Base-by-base conservation (phyloP, 2,113 vertebrate species). In the Bubo scandiacus region DNA sequence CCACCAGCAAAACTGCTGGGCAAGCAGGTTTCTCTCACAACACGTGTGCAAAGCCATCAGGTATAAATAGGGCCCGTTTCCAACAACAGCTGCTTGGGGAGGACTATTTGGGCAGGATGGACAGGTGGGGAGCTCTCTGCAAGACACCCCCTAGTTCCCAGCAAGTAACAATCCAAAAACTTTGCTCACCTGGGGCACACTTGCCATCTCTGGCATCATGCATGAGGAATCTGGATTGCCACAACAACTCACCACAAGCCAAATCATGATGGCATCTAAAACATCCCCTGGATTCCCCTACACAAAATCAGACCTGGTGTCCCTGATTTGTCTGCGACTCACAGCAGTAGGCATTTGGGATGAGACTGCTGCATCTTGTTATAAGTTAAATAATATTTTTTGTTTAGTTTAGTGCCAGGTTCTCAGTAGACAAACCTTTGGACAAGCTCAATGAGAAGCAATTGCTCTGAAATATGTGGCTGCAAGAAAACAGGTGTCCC, bases 171-270 rank as follows among this genome's bases (percentile, higher is more conserved):
- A 11, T 16, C 54, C 63, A 47, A 88, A 62, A 34, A 9, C 9
- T 45, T 75, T 20, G 6, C 58, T 81, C 1, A 0, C 36, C 4
- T 22, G 25, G 18, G 11, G 38, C 3, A 0, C 2, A 0, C 55
- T 90, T 80, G 10, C 19, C 11, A 3, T 22, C 61, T 47, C 43
- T 72, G 58, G 22, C 29, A 63, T 36, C 26, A 7, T 3, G 0
- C 2, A 0, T 4, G 17, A 25, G 36, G 42, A 66, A 66, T 22
- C 19, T n/a, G 29, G 34, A 57, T 62, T 80, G 36, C 29, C 58
- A 47, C 57, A 54, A 34, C 36, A 54, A 34, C 36, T 49, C 52
- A 38, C 15, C 1, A 0, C 32, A 49, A 87, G 55, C 23, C 14
- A 84, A 85, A 63, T 49, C 42, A 15, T 29, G 30, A 27, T 29